Evolutionary conservation across 2,113 vertebrate genomes (phyloP).

Genomic region (Pipra filicauda): DNA sequence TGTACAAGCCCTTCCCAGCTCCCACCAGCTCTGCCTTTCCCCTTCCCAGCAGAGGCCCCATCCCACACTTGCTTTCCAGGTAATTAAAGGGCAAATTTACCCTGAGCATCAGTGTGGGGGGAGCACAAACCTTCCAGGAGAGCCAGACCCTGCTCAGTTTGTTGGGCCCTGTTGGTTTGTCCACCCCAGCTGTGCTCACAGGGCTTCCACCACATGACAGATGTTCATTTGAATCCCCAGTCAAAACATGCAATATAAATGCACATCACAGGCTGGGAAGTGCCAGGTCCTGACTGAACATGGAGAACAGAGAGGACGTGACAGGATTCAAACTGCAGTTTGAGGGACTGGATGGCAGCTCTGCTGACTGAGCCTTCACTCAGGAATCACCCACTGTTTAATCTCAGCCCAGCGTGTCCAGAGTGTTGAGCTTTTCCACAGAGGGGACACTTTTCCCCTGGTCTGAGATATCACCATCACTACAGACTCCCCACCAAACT

Average conservation of each 20-base stretch:
- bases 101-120: background rate
- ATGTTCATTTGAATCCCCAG: background rate
- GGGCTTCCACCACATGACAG: background rate
- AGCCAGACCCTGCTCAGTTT: background rate
- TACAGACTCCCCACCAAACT: background rate
- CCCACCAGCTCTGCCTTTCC: background rate
- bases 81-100: background rate
- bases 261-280: background rate
- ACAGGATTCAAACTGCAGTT: background rate
- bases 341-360: background rate
- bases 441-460: background rate
- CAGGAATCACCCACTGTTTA: background rate
- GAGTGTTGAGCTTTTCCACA: background rate
- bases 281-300: background rate
- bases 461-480: fast-evolving
- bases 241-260: background rate
- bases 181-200: background rate
- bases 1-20: background rate
- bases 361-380: background rate
- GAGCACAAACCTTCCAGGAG: background rate
- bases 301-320: background rate
- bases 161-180: background rate
- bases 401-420: fast-evolving
- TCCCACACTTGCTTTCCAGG: background rate
- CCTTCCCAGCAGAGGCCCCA: background rate